Conservation (phyloP, 2,113 vertebrate species). For the Lasiurus cinereus region DNA sequence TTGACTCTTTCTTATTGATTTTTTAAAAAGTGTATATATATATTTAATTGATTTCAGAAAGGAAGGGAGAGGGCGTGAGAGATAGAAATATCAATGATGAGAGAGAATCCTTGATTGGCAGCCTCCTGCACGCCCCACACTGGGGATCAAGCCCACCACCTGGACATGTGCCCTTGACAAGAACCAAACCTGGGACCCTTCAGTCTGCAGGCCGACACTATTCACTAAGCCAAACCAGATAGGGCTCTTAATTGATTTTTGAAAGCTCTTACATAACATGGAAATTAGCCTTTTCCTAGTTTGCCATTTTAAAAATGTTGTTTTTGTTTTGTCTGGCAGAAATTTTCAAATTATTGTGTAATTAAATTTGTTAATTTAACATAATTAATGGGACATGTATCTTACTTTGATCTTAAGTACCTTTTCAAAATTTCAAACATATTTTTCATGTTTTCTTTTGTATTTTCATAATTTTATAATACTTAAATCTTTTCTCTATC, state of each 20-base stretch:
- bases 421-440: constrained; percentile 50
- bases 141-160: too few species aligned
- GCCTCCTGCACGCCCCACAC: too few species aligned
- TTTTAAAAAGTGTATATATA: too few species aligned
- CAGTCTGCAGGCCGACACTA: too few species aligned
- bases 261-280: not conserved
- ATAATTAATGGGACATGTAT: not conserved
- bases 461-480: constrained; percentile 49
- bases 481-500: constrained; percentile 7
- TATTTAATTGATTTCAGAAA: too few species aligned
- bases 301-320: not conserved
- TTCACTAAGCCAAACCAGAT: too few species aligned
- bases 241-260: not conserved
- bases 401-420: constrained; percentile 23
- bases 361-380: constrained; percentile 57
- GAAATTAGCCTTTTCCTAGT: not conserved
- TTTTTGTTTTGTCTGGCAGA: constrained; percentile 39
- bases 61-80: too few species aligned
- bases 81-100: too few species aligned
- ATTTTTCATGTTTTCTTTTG: constrained; percentile 38
- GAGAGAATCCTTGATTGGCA: too few species aligned
- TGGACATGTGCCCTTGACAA: too few species aligned
- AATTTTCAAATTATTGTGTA: constrained; percentile 3
- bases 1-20: not conserved
- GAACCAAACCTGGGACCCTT: too few species aligned